Evolutionary conservation across 2,888 invertebrate genomes (phyloP).

Genomic region (Trissoscelio sp.): DNA sequence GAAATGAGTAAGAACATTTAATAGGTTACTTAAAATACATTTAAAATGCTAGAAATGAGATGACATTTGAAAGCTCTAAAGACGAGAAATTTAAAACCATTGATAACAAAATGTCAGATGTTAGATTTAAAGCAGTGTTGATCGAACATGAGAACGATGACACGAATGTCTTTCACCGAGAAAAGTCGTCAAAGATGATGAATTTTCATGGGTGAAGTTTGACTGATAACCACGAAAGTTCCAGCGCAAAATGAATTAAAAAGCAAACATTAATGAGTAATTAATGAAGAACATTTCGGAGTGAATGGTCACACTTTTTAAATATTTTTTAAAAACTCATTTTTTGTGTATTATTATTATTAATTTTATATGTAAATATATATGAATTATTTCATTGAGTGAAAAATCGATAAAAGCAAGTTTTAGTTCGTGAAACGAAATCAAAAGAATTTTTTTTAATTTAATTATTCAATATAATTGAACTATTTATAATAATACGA

Average conservation of each 20-base stretch:
- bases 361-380: too few relatives aligned
- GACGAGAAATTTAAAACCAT: slow-evolving; percentile 43
- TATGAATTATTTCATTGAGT: too few relatives aligned
- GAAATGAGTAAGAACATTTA: slow-evolving; percentile 37
- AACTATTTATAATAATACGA: too few relatives aligned
- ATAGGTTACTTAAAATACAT: slow-evolving; percentile 60
- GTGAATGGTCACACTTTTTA: too few relatives aligned
- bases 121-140: slow-evolving; percentile 55
- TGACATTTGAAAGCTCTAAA: slow-evolving; percentile 50
- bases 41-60: slow-evolving; percentile 55
- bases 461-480: too few relatives aligned
- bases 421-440: too few relatives aligned
- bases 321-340: too few relatives aligned
- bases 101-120: slow-evolving; percentile 57
- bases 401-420: too few relatives aligned
- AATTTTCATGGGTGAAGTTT: slow-evolving; percentile 45
- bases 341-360: too few relatives aligned
- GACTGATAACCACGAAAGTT: slow-evolving; percentile 49
- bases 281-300: slow-evolving; percentile 48
- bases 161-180: slow-evolving; percentile 25
- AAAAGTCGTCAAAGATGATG: slow-evolving; percentile 42
- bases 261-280: slow-evolving; percentile 38
- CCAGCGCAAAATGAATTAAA: slow-evolving; percentile 31
- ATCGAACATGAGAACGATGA: slow-evolving; percentile 54
- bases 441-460: too few relatives aligned